A percentile compares a stretch with the other conserved stretches of the same genome.
Evolutionary conservation across 2,113 vertebrate species (phyloP).

Genomic region (Tragulus kanchil): DNA sequence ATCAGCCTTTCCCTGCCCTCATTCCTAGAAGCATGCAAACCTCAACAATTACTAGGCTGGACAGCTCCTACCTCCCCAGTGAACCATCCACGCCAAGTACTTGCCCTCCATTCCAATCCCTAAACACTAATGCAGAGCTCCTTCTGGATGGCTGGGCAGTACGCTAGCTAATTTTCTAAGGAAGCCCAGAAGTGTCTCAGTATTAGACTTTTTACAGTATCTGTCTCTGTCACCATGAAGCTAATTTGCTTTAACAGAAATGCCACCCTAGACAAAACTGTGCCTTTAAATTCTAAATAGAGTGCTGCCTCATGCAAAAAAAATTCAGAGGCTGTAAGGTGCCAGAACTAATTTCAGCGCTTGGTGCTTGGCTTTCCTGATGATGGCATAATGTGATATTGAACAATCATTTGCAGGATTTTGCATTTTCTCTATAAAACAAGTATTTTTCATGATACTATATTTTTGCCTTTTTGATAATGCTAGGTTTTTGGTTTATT

Average conservation of each 20-base stretch:
- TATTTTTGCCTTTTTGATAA: constrained; percentile 36
- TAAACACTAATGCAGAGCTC: background rate
- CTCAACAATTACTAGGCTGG: background rate
- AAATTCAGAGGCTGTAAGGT: background rate
- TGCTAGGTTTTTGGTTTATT: background rate
- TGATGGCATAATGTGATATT: background rate
- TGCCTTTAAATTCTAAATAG: constrained; percentile 36
- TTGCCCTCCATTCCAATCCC: background rate
- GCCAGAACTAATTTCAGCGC: constrained; percentile 26
- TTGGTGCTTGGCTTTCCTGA: constrained; percentile 39
- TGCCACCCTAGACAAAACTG: background rate
- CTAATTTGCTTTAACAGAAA: constrained; percentile 50
- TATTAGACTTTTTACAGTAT: background rate
- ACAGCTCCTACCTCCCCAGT: background rate
- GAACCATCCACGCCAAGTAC: background rate
- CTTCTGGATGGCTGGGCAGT: background rate
- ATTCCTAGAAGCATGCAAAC: background rate
- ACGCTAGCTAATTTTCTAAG: constrained; percentile 41
- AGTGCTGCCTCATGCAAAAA: background rate
- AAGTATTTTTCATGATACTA: background rate
- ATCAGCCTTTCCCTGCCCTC: background rate
- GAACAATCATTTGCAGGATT: constrained; percentile 1
- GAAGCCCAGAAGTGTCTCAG: constrained; percentile 10
- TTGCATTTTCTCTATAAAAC: constrained; percentile 60
- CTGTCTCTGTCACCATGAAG: background rate